phyloP scores from a whole-genome alignment of 1,140 invertebrate species.

The Tetramorium alpestre region DNA sequence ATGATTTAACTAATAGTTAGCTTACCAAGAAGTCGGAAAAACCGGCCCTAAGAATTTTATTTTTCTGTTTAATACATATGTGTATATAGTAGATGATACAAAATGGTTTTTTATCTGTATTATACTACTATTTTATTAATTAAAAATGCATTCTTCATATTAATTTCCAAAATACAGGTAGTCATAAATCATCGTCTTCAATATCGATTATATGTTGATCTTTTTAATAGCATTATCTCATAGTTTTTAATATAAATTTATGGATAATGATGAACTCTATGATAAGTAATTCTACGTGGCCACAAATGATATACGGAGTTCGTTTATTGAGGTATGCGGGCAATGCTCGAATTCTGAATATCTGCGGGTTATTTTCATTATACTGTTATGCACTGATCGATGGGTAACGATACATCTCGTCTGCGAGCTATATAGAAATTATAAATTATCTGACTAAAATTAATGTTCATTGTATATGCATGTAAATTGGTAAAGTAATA shows the following conservation, averaged over 20 bases:
- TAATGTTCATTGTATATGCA: conserved; percentile 9
- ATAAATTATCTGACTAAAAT: conserved; percentile 10
- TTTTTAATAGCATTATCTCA: background rate
- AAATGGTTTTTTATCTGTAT: background rate
- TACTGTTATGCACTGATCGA: background rate
- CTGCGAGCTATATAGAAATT: background rate
- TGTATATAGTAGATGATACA: background rate
- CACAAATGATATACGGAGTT: background rate
- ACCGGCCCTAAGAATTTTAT: no score
- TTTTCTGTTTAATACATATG: no score
- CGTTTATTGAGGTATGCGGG: conserved; percentile 44
- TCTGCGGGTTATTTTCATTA: conserved; percentile 44
- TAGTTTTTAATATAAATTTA: conserved; percentile 14
- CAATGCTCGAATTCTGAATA: conserved; percentile 8
- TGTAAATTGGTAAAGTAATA: background rate
- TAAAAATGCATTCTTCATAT: background rate
- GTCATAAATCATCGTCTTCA: background rate
- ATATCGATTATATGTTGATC: background rate
- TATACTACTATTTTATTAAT: background rate
- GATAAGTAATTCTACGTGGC: background rate
- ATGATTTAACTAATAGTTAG: no score
- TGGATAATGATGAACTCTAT: background rate
- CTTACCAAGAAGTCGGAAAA: no score
- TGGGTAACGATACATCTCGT: background rate
- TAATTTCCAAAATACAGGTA: background rate